A percentile compares a stretch with the other conserved stretches of the same genome.
Conservation (phyloP, 2,888 invertebrate genomes). For the Cephus nigrinus region DNA sequence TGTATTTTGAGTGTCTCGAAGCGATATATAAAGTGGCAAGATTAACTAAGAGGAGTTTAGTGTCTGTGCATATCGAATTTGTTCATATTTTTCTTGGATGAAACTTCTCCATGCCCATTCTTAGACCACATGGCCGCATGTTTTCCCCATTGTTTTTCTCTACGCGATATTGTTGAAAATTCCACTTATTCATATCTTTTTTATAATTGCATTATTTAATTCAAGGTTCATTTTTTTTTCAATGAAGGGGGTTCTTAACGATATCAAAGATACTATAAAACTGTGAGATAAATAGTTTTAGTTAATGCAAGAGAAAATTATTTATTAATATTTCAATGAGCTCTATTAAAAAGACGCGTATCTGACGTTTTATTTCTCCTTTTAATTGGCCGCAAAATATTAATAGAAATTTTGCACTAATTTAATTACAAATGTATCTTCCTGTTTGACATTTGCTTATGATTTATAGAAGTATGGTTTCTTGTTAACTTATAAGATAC, state of each 20-base stretch:
- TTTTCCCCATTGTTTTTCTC: conserved; percentile 16
- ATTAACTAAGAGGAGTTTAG: not conserved
- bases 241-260: not conserved
- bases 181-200: not conserved
- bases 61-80: not conserved
- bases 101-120: conserved; percentile 16
- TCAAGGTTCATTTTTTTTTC: not conserved
- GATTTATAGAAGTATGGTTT: not conserved
- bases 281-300: not conserved
- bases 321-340: not conserved
- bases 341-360: not conserved
- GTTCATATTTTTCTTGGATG: not conserved
- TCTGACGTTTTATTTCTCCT: not conserved
- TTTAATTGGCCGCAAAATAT: not conserved
- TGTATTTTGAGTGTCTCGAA: not conserved
- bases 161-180: not conserved
- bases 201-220: not conserved
- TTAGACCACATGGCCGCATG: conserved; percentile 53
- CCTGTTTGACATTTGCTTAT: not conserved
- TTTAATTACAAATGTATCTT: not conserved
- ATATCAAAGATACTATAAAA: not conserved
- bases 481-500: not conserved
- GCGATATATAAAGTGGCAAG: not conserved
- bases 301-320: not conserved
- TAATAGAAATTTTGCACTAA: not conserved